Conservation (phyloP, 1,140 invertebrate genomes). For the Octopus bimaculoides region DNA sequence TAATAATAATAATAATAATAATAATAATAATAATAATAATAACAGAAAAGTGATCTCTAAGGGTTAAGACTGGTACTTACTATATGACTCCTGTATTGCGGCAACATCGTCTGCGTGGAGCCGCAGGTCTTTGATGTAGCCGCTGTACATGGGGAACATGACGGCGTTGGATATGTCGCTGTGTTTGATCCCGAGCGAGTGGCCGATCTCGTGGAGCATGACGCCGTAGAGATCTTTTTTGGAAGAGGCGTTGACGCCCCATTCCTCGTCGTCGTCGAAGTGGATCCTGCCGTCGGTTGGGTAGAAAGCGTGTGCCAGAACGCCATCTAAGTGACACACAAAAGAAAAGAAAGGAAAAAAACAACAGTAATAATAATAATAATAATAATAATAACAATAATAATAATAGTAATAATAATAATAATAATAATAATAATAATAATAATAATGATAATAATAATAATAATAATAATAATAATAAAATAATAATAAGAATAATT, state of each 20-base stretch:
- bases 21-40: too few relatives aligned
- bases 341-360: too few relatives aligned
- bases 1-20: too few relatives aligned
- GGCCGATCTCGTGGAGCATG: constrained; percentile 50
- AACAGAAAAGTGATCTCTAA: too few relatives aligned
- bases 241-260: constrained; percentile 37
- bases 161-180: constrained; percentile 32
- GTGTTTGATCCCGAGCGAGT: constrained; percentile 48
- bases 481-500: too few relatives aligned
- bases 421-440: too few relatives aligned
- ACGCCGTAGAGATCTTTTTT: constrained; percentile 37
- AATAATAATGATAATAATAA: too few relatives aligned
- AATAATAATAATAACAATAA: too few relatives aligned
- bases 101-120: constrained; percentile 32
- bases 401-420: too few relatives aligned
- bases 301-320: constrained; percentile 51
- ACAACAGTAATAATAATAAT: too few relatives aligned
- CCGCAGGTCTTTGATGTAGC: constrained; percentile 20
- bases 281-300: constrained; percentile 70
- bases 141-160: constrained; percentile 42
- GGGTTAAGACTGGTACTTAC: too few relatives aligned
- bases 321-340: constrained; percentile 28
- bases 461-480: too few relatives aligned
- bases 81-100: constrained; percentile 44
- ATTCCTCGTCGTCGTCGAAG: constrained; percentile 44